A percentile compares a stretch with the other conserved stretches of the same genome.
Evolutionary conservation across 2,113 vertebrate genomes (phyloP).

Genomic region (Sylvia atricapilla): DNA sequence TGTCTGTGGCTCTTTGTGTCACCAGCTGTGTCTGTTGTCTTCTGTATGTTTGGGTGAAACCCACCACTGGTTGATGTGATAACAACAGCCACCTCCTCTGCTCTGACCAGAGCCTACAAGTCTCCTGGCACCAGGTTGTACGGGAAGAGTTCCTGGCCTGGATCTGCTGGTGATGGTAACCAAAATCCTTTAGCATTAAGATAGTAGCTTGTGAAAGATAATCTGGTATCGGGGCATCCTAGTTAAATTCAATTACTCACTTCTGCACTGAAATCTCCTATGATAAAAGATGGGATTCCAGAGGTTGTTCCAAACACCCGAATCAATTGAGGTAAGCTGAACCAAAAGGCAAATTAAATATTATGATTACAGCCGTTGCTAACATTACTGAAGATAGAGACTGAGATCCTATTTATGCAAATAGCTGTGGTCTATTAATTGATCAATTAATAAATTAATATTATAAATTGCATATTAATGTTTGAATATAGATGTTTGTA

Average conservation of each 20-base stretch:
- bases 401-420: neutral
- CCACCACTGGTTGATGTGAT: neutral
- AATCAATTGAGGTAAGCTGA: neutral
- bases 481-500: neutral
- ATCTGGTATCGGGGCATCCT: neutral
- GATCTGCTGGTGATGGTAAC: neutral
- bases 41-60: neutral
- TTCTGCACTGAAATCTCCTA: neutral
- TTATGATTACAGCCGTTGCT: neutral
- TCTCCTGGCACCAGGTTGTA: neutral
- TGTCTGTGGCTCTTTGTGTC: accelerated
- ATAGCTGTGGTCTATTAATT: neutral
- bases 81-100: neutral
- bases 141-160: neutral
- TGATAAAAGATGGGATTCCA: neutral
- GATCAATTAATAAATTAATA: slow-evolving; percentile 11
- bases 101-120: neutral
- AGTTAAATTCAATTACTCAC: neutral
- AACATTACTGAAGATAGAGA: neutral
- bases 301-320: neutral
- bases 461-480: neutral
- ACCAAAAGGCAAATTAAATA: neutral
- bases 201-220: neutral
- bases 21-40: accelerated
- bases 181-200: neutral